These are phyloP conservation scores for Uropsilus gracilis DNA, from an alignment of 2,113 vertebrate genomes.

Conservation along the genomic window DNA sequence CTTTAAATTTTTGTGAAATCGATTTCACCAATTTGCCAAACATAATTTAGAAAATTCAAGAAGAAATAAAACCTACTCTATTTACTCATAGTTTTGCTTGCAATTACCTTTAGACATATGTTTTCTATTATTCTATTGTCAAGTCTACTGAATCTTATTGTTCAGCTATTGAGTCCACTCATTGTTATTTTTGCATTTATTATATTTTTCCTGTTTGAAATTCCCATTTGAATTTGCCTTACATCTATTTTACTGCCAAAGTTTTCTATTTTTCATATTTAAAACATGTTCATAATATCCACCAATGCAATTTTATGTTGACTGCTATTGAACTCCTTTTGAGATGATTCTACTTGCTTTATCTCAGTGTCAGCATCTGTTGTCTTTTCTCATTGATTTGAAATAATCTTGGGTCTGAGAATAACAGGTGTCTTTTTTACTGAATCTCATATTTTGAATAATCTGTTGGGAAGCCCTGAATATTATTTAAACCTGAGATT, in stretches of 20 bases:
- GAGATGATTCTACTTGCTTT: not conserved
- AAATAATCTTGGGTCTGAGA: not conserved
- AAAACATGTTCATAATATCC: not conserved
- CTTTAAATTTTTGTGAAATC: not conserved
- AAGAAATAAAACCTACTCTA: not conserved
- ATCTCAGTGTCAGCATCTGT: not conserved
- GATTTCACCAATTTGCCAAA: not conserved
- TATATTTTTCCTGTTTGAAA: not conserved
- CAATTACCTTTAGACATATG: not conserved
- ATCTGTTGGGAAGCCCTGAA: not conserved
- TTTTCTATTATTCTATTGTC: not conserved
- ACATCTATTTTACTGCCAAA: not conserved
- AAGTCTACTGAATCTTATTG: not conserved
- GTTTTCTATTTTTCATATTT: not conserved
- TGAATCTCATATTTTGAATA: not conserved
- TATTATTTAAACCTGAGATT: not conserved
- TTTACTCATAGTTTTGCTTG: not conserved
- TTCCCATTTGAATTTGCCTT: not conserved
- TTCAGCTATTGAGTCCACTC: not conserved
- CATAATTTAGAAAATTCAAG: not conserved
- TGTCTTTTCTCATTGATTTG: not conserved
- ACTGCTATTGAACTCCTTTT: not conserved
- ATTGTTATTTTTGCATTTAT: not conserved
- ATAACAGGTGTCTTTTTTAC: not conserved
- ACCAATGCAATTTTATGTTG: not conserved